phyloP scores from a whole-genome alignment of 1,140 invertebrate species.

The Drosophila insularis region DNA sequence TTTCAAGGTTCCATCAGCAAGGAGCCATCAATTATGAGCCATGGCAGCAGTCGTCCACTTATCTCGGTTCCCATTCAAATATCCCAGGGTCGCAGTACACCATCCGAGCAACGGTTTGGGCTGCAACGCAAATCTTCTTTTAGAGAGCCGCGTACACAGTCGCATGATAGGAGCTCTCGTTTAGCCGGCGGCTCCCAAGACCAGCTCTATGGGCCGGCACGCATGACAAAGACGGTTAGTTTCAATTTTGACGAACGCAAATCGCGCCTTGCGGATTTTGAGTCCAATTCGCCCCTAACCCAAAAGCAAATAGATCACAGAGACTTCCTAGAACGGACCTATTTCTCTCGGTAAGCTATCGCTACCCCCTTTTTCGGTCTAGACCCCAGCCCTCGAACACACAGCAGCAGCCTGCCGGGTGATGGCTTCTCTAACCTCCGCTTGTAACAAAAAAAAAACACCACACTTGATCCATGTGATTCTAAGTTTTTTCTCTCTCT shows the following conservation, averaged over 20 bases:
- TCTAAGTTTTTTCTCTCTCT: too few species aligned
- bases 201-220: constrained; percentile 61
- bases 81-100: constrained; percentile 43
- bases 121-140: constrained; percentile 57
- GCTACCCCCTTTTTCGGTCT: constrained; percentile 33
- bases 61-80: constrained; percentile 76
- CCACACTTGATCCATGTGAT: constrained; percentile 33
- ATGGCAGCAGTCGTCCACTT: constrained; percentile 63
- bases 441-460: constrained; percentile 41
- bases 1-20: constrained; percentile 33
- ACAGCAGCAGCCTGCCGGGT: constrained; percentile 41
- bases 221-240: constrained; percentile 82
- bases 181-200: constrained; percentile 66
- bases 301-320: constrained; percentile 75
- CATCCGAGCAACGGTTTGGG: constrained; percentile 65
- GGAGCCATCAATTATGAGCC: constrained; percentile 50
- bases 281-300: constrained; percentile 71
- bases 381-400: constrained; percentile 36
- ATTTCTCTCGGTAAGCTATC: constrained; percentile 81
- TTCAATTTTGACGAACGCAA: constrained; percentile 81
- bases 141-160: constrained; percentile 72
- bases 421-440: constrained; percentile 58
- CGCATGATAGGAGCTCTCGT: constrained; percentile 64
- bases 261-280: constrained; percentile 75
- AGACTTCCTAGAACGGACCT: constrained; percentile 79